A percentile compares a stretch with the other conserved stretches of the same genome.
These are phyloP conservation scores for Melanostoma mellinum DNA, from an alignment of 2,888 invertebrate species.

Conservation along the genomic window DNA sequence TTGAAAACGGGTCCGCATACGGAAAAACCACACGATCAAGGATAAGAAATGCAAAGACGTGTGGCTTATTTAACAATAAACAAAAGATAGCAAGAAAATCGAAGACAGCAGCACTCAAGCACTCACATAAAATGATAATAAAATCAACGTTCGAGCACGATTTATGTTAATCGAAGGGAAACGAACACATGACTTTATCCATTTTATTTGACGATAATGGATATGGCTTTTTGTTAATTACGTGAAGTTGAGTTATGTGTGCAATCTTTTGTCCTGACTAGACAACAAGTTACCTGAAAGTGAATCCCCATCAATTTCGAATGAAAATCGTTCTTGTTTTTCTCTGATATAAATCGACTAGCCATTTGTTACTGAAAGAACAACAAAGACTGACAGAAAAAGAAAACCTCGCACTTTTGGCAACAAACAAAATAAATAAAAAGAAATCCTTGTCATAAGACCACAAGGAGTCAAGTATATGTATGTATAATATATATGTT, in stretches of 20 bases:
- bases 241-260: conserved; percentile 11
- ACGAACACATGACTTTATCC: conserved; percentile 10
- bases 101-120: conserved; percentile 34
- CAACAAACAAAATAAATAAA: no score
- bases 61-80: conserved; percentile 32
- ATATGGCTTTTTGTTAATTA: conserved; percentile 58
- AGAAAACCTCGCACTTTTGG: no score
- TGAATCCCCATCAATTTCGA: conserved; percentile 13
- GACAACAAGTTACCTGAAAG: conserved; percentile 2
- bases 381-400: no score
- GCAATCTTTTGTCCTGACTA: conserved; percentile 8
- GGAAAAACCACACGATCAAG: conserved; percentile 13
- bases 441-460: no score
- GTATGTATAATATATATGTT: no score
- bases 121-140: conserved; percentile 51
- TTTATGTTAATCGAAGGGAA: conserved; percentile 19
- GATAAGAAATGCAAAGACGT: background rate
- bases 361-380: no score
- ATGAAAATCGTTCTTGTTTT: background rate
- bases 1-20: conserved; percentile 9
- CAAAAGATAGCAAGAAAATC: conserved; percentile 14
- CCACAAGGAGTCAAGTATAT: no score
- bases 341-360: background rate
- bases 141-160: conserved; percentile 29
- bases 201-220: conserved; percentile 6